Evolutionary conservation across 1,140 invertebrate species (phyloP), one percentile per base, ranked within the genome.

Genomic region (Melitaea cinxia): DNA sequence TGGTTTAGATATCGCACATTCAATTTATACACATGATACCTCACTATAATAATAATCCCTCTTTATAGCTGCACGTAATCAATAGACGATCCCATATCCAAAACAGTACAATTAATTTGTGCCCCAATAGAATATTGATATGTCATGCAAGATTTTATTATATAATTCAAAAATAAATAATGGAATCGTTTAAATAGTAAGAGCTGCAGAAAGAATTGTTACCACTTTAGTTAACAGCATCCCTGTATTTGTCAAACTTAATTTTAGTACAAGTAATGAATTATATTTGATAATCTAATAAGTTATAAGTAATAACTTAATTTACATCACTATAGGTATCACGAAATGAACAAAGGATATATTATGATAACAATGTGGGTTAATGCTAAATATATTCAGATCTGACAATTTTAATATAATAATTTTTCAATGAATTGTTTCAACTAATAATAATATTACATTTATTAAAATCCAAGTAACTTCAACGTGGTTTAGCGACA

Each of bases 181-280:
- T 2, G 12, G 12, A 12, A 35, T 0, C 35, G 14, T 14, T 37
- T 33, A 9, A n/a, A 33, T n/a, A 5, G 35, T 4, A 5, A 37
- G 14, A n/a, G 12, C n/a, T 3, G 10, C 9, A 9, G 9, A 33
- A 12, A 12, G n/a, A 2, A 12, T 2, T 7, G 7, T 33, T 33
- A 33, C 7, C 3, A 2, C n/a, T 7, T 33, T 10, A 2, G 9
- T 6, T 42, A 7, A 42, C 15, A 1, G 5, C 12, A n/a, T 47
- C 42, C 19, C 42, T 24, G 21, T 47, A 23, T 47, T 47, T 47
- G 9, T 47, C 21, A 47, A 47, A 47, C 21, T 47, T 23, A 47
- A 47, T 21, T 23, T 12, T 21, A 47, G 23, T 47, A 23, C 6
- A 47, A 23, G 10, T 9, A 23, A 0, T 23, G 42, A 47, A 10